A percentile compares a stretch with the other conserved stretches of the same genome.
These are phyloP conservation scores for Hyalella azteca DNA, from an alignment of 2,888 invertebrate species.

Conservation along the genomic window DNA sequence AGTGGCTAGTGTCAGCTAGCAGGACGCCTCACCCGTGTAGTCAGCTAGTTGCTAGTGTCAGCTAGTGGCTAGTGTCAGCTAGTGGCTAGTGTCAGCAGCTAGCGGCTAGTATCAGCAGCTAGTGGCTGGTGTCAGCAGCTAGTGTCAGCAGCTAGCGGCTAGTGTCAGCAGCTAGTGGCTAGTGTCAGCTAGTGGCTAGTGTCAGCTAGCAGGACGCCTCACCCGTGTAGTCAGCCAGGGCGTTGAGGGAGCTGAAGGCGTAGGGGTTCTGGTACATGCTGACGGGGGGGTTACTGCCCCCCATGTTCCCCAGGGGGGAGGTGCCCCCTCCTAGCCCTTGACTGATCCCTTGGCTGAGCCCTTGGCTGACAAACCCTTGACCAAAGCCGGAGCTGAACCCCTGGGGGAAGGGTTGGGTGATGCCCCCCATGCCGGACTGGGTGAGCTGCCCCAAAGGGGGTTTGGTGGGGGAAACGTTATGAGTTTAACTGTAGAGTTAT, in stretches of 20 bases:
- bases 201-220: constrained; percentile 34
- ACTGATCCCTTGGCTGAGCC: constrained; percentile 46
- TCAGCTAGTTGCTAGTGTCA: too few relatives aligned
- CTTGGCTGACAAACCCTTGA: constrained; percentile 43
- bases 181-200: neutral
- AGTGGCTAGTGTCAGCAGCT: too few relatives aligned
- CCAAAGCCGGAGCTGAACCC: constrained; percentile 50
- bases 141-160: neutral
- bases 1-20: too few relatives aligned
- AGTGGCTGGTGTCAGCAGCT: neutral
- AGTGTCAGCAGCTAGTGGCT: neutral
- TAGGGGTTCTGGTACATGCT: constrained; percentile 56
- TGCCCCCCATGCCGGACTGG: constrained; percentile 26
- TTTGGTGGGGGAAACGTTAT: too few relatives aligned
- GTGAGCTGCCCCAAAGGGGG: neutral
- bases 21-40: too few relatives aligned
- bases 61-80: too few relatives aligned
- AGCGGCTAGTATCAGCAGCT: neutral
- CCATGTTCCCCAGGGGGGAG: constrained; percentile 36
- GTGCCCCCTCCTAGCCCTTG: constrained; percentile 47
- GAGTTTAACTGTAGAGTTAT: too few relatives aligned
- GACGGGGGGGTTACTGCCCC: constrained; percentile 44
- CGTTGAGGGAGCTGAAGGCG: constrained; percentile 55
- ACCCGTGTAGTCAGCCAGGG: constrained; percentile 53
- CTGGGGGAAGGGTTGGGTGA: constrained; percentile 49